These are phyloP conservation scores for Emydura subglobosa DNA, from an alignment of 2,113 vertebrate genomes.

Conservation along the genomic window DNA sequence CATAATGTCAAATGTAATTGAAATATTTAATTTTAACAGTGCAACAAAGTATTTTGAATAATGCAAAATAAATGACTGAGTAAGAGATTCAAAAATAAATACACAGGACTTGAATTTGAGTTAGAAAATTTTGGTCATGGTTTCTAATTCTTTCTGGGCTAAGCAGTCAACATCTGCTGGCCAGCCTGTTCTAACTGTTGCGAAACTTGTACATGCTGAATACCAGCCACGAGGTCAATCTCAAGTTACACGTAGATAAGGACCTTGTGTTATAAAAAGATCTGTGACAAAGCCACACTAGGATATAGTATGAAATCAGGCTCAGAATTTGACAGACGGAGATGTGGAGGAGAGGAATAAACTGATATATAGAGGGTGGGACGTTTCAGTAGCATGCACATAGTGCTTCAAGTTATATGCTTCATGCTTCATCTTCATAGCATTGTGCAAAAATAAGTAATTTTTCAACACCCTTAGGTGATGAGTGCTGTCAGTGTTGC, in stretches of 20 bases:
- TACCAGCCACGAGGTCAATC: not conserved
- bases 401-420: not conserved
- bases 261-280: not conserved
- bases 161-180: not conserved
- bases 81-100: not conserved
- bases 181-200: not conserved
- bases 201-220: not conserved
- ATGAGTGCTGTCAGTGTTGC: not conserved
- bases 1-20: not conserved
- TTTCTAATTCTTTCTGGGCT: not conserved
- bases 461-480: not conserved
- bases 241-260: not conserved
- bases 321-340: not conserved
- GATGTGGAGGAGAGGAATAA: not conserved
- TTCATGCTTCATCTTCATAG: not conserved
- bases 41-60: not conserved
- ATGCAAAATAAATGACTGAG: not conserved
- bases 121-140: not conserved
- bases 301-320: not conserved
- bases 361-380: not conserved
- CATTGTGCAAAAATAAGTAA: not conserved
- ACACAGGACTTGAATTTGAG: not conserved
- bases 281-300: not conserved
- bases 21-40: not conserved
- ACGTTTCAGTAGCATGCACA: not conserved